Evolutionary conservation across 2,113 vertebrate genomes (phyloP), one percentile per base, ranked within the genome.

Genomic region (Nicator chloris): DNA sequence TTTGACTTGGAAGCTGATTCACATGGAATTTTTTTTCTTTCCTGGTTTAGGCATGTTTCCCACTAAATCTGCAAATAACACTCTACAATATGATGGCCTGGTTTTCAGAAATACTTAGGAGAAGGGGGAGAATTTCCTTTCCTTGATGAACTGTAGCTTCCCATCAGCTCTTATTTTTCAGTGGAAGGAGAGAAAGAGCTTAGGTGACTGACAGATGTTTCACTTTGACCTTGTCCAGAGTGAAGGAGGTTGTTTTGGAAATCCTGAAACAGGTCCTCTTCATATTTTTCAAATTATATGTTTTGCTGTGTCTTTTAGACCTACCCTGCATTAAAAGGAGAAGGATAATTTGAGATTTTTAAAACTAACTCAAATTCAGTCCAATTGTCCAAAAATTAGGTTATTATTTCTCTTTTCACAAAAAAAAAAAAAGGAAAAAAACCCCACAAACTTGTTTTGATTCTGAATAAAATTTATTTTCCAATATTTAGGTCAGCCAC

Each of bases 1-100:
- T 93, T 94, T 95, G 82, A 95, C 90, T 96, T 97, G 93, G 93
- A 96, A 95, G 82, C 65, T 45, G 72, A 92, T 70, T 95, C 78
- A 78, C 53, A 22, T 88, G 90, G 92, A 94, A 86, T 92, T 95
- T 90, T 93, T 90, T 80, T 80, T 88, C 88, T 90, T 94, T 78
- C 76, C 65, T 96, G 72, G 60, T 86, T 93, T 94, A 80, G 88
- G 94, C 90, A 86, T 44, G 61, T 78, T 90, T 94, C 92, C 94
- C 85, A 86, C 82, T 96, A 78, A 83, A 92, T 88, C 94, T 90
- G 79, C 79, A 77, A 96, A 76, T 91, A 85, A 82, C 66, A 35
- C 82, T 93, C 64, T 53, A 69, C 60, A 60, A 64, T 81, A 42
- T n/a, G 56, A 91, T 86, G 79, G 85, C 88, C 76, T 90, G 49